Conservation (phyloP, 2,113 vertebrate species). For the Trichomycterus rosablanca region DNA sequence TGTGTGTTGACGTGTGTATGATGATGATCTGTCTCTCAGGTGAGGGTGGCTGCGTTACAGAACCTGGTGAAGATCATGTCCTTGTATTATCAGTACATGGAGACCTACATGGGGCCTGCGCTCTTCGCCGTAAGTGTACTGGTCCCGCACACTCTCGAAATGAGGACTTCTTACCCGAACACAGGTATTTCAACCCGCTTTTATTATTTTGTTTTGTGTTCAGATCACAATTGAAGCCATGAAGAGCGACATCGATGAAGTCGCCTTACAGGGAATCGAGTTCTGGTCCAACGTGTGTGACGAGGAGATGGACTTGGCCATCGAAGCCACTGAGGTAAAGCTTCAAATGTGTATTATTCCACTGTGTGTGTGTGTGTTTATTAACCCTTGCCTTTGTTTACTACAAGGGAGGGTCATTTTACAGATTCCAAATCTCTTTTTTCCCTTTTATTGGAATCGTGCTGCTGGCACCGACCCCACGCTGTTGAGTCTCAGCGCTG, state of each 20-base stretch:
- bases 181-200: background rate
- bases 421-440: no score
- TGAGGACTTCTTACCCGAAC: no score
- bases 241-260: constrained; percentile 97
- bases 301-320: constrained; percentile 98
- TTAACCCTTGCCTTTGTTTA: no score
- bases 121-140: constrained; percentile 90
- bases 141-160: no score
- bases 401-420: no score
- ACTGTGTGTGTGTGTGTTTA: no score
- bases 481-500: no score
- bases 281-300: constrained; percentile 99
- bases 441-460: no score
- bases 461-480: no score
- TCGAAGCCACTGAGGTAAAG: constrained; percentile 91
- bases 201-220: background rate
- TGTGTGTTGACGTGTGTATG: background rate
- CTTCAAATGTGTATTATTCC: background rate
- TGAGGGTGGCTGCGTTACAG: constrained; percentile 93
- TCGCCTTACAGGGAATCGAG: constrained; percentile 94
- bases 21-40: constrained; percentile 60
- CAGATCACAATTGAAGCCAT: constrained; percentile 98
- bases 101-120: constrained; percentile 96
- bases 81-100: constrained; percentile 98
- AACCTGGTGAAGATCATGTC: constrained; percentile 99